phyloP scores from a whole-genome alignment of 1,140 invertebrate genomes.

The Laodelphax striatellus region DNA sequence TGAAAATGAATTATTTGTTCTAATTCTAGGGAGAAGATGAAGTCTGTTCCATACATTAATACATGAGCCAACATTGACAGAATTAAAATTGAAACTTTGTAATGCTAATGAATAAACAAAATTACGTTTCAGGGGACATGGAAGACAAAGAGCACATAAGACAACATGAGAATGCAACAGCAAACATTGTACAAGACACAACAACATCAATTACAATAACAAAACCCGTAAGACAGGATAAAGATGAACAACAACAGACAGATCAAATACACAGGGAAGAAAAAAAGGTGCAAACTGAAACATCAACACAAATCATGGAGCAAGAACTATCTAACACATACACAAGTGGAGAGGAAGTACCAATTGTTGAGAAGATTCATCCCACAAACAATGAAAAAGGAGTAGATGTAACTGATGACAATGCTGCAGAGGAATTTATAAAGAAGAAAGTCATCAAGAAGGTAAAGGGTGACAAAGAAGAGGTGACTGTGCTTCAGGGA shows the following conservation, averaged over 20 bases:
- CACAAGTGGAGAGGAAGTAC: too few relatives aligned
- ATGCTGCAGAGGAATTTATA: slow-evolving; percentile 21
- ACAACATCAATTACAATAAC: not conserved
- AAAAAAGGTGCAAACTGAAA: slow-evolving; percentile 6
- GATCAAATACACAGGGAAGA: slow-evolving; percentile 5
- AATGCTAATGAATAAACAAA: slow-evolving; percentile 6
- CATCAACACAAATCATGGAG: not conserved
- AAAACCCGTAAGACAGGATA: not conserved
- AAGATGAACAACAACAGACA: slow-evolving; percentile 5
- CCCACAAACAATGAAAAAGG: slow-evolving; percentile 23
- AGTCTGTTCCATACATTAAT: too few relatives aligned
- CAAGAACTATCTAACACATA: not conserved
- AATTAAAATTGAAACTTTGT: not conserved
- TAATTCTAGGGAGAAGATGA: too few relatives aligned
- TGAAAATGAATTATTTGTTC: too few relatives aligned
- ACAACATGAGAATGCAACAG: too few relatives aligned
- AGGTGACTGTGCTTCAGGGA: slow-evolving; percentile 23
- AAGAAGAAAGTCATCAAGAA: slow-evolving; percentile 25
- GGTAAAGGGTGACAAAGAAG: slow-evolving; percentile 17
- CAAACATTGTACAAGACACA: not conserved
- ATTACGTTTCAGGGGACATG: not conserved
- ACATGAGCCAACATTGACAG: too few relatives aligned
- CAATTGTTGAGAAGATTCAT: slow-evolving; percentile 1
- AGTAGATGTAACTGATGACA: slow-evolving; percentile 2
- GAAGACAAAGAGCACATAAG: not conserved